These are phyloP conservation scores for Macrotis lagotis DNA, from an alignment of 2,113 vertebrate genomes.

Conservation along the genomic window DNA sequence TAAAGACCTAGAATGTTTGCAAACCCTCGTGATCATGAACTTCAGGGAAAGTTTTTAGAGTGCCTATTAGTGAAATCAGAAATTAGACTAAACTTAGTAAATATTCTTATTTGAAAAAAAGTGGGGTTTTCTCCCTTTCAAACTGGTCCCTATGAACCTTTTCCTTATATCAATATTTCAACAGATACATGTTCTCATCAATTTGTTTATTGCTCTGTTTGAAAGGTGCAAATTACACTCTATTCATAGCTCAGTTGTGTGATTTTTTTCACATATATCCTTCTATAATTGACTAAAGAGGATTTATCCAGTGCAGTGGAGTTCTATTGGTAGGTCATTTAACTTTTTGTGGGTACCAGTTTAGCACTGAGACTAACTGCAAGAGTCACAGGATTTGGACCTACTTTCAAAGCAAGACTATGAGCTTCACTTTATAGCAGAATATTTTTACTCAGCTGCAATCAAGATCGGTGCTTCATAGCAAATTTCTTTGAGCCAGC, in stretches of 20 bases:
- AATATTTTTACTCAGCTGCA: no score
- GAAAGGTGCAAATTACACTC: not conserved
- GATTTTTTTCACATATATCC: not conserved
- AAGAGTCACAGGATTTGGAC: no score
- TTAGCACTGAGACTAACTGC: no score
- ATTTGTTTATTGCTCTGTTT: not conserved
- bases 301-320: not conserved
- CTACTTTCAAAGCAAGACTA: no score
- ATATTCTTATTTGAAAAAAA: not conserved
- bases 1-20: no score
- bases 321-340: no score
- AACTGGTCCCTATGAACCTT: not conserved
- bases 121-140: not conserved
- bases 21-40: no score
- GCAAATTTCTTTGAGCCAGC: no score
- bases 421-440: no score
- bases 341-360: no score
- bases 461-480: no score
- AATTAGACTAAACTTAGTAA: not conserved
- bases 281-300: not conserved
- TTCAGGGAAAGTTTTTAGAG: not conserved
- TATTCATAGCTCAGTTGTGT: not conserved
- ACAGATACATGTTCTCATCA: not conserved
- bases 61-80: not conserved
- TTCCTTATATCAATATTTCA: not conserved